These are phyloP conservation scores for Clamator glandarius DNA, from an alignment of 2,797 vertebrate genomes.

Conservation along the genomic window DNA sequence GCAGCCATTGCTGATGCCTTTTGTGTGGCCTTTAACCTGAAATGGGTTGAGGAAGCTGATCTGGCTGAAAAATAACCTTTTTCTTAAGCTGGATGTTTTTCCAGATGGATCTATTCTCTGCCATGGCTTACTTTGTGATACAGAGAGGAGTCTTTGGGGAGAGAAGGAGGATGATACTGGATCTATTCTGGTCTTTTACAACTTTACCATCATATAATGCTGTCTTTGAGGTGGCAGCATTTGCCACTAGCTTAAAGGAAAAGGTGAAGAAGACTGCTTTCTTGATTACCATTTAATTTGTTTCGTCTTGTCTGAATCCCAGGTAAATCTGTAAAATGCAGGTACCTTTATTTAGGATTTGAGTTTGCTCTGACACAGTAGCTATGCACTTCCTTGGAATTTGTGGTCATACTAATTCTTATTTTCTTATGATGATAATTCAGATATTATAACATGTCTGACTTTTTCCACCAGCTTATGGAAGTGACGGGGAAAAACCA, in stretches of 20 bases:
- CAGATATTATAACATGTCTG: neutral
- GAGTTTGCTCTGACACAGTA: neutral
- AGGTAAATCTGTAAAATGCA: neutral
- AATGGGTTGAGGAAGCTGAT: neutral
- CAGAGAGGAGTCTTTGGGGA: neutral
- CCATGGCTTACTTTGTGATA: neutral
- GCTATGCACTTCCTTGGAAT: neutral
- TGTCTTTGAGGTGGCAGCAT: neutral
- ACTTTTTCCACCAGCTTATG: slow-evolving; percentile 85
- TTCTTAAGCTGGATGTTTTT: neutral
- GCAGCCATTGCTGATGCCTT: neutral
- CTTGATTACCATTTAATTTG: neutral
- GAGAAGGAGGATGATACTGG: neutral
- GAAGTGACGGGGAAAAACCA: slow-evolving; percentile 97
- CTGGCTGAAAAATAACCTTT: neutral
- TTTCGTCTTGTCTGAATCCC: neutral
- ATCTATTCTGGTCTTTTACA: neutral
- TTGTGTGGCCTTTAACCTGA: neutral
- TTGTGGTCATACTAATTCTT: neutral
- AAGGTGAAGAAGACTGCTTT: neutral
- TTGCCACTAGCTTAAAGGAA: neutral
- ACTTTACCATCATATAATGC: neutral
- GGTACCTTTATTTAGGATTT: neutral
- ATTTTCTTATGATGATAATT: neutral
- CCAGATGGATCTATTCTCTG: neutral